phyloP scores from a whole-genome alignment of 2,797 vertebrate genomes.

The Todus mexicanus region DNA sequence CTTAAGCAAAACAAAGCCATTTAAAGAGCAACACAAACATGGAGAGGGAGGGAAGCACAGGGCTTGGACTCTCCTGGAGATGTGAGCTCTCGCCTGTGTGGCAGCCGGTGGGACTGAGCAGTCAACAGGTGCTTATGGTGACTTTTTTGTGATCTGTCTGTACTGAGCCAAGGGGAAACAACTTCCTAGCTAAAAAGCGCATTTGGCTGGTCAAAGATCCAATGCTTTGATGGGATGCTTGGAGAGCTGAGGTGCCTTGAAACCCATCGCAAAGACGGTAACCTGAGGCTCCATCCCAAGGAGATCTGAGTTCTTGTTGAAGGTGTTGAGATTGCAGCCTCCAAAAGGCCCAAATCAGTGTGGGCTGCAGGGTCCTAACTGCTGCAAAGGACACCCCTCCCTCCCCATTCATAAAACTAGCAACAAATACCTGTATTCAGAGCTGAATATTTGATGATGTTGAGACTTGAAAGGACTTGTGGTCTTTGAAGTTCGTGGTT shows the following conservation, averaged over 20 bases:
- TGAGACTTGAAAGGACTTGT: background rate
- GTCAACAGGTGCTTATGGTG: accelerated
- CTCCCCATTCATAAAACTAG: background rate
- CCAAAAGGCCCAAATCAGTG: background rate
- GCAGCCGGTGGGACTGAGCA: background rate
- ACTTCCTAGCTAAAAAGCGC: background rate
- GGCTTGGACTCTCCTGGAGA: background rate
- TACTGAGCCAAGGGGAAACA: background rate
- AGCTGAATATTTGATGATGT: background rate
- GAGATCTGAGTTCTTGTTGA: background rate
- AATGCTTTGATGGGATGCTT: background rate
- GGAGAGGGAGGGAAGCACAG: background rate
- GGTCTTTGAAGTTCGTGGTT: background rate
- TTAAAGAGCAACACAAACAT: slow-evolving; percentile 53
- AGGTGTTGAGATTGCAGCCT: background rate
- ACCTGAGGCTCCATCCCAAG: background rate
- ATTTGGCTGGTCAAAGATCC: background rate
- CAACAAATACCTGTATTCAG: background rate
- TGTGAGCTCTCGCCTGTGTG: background rate
- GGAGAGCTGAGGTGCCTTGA: accelerated
- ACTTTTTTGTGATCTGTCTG: background rate
- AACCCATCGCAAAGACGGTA: background rate
- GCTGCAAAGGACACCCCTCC: background rate
- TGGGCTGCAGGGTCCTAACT: background rate
- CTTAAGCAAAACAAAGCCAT: slow-evolving; percentile 67